These are phyloP conservation scores for Tauraco erythrolophus DNA, from an alignment of 2,113 vertebrate genomes.

Conservation along the genomic window DNA sequence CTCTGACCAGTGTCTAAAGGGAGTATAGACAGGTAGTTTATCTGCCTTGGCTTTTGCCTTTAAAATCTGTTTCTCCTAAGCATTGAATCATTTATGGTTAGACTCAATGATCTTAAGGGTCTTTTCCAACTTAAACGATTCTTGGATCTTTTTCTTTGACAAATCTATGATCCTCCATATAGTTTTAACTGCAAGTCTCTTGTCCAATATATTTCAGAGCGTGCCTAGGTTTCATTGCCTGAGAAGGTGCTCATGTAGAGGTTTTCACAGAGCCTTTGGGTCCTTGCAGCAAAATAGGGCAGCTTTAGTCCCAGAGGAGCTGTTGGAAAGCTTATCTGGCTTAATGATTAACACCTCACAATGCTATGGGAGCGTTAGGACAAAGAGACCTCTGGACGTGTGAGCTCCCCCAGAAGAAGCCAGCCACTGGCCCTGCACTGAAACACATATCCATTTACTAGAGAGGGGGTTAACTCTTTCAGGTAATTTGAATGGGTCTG, in stretches of 20 bases:
- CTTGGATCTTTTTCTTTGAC: not conserved
- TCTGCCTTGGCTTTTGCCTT: not conserved
- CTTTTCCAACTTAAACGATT: not conserved
- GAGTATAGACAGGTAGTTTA: not conserved
- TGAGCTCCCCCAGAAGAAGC: not conserved
- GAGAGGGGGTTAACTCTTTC: not conserved
- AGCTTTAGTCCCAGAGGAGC: not conserved
- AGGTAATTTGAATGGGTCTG: not conserved
- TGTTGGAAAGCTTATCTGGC: not conserved
- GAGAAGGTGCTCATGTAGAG: not conserved
- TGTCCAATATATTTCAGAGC: not conserved
- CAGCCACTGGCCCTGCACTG: not conserved
- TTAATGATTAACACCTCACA: conserved; percentile 66
- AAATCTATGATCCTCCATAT: not conserved
- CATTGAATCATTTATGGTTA: not conserved
- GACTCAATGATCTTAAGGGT: not conserved
- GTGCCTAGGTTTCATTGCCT: not conserved
- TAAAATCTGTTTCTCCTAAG: not conserved
- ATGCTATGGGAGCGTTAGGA: not conserved
- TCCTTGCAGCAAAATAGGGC: not conserved
- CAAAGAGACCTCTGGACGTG: conserved; percentile 60
- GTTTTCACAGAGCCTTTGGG: not conserved
- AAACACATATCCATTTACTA: not conserved
- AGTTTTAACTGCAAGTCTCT: not conserved
- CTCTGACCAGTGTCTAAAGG: not conserved